phyloP scores from a whole-genome alignment of 2,113 vertebrate species.

The Psettodes erumei region DNA sequence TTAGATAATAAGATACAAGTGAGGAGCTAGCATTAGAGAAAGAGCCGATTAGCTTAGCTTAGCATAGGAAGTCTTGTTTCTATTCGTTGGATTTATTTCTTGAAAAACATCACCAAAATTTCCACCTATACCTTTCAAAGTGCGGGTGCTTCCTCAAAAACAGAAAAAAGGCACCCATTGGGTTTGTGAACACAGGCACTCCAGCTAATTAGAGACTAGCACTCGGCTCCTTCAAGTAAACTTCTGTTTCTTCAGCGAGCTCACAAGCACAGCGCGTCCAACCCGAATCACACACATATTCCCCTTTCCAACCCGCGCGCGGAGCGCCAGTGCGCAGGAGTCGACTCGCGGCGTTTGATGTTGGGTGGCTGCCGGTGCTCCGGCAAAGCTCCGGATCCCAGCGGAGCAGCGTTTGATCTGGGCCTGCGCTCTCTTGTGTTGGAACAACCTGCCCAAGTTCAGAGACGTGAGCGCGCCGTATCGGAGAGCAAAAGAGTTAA shows the following conservation, averaged over 20 bases:
- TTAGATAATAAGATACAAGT: neutral
- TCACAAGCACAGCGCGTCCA: slow-evolving; percentile 36
- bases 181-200: neutral
- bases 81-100: too few relatives aligned
- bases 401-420: slow-evolving; percentile 76
- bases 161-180: neutral
- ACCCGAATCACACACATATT: slow-evolving; percentile 33
- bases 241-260: slow-evolving; percentile 28
- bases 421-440: slow-evolving; percentile 68
- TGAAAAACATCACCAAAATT: neutral
- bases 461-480: slow-evolving; percentile 60
- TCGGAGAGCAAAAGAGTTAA: slow-evolving; percentile 74
- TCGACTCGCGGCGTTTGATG: slow-evolving; percentile 71
- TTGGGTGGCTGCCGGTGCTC: slow-evolving; percentile 71
- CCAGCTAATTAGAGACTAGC: slow-evolving; percentile 4
- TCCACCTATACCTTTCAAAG: neutral
- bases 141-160: neutral
- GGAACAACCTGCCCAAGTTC: slow-evolving; percentile 75
- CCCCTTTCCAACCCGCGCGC: slow-evolving; percentile 31
- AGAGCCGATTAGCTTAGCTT: slow-evolving; percentile 6
- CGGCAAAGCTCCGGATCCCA: slow-evolving; percentile 73
- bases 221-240: slow-evolving; percentile 32
- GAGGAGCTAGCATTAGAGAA: neutral
- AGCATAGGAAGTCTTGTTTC: neutral
- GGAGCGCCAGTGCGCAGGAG: slow-evolving; percentile 35